Evolutionary conservation across 2,888 invertebrate species (phyloP).

Genomic region (Esperia sulphurella): DNA sequence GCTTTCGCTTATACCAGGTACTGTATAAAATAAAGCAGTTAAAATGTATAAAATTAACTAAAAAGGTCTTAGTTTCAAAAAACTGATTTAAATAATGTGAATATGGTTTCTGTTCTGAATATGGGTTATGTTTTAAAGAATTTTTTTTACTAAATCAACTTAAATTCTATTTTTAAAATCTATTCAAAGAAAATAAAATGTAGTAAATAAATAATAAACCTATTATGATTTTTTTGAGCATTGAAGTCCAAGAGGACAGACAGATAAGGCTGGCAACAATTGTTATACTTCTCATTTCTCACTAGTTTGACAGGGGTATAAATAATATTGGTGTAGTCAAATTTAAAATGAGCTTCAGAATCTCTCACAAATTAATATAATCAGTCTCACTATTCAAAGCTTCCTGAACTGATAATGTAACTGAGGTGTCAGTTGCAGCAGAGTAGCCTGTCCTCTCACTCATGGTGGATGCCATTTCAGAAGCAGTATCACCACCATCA

Average conservation of each 20-base stretch:
- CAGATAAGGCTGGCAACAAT: too few species aligned
- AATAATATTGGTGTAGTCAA: background rate
- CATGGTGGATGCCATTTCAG: constrained; percentile 67
- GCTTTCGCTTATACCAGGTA: constrained; percentile 74
- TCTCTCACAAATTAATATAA: background rate
- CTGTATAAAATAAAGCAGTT: constrained; percentile 27
- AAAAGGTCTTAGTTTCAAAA: background rate
- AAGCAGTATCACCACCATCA: constrained; percentile 59
- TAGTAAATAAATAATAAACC: too few species aligned
- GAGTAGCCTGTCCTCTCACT: constrained; percentile 69
- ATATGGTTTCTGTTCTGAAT: too few species aligned
- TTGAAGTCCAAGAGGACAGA: too few species aligned
- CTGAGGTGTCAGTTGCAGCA: constrained; percentile 61
- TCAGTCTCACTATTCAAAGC: constrained; percentile 57
- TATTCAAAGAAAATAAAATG: too few species aligned
- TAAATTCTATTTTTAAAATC: too few species aligned
- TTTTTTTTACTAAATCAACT: too few species aligned
- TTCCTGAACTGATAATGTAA: constrained; percentile 67
- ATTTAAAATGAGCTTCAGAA: background rate
- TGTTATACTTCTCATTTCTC: too few species aligned
- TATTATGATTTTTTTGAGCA: too few species aligned
- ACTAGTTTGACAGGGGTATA: background rate
- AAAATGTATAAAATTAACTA: background rate
- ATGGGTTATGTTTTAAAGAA: too few species aligned
- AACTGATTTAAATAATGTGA: background rate